Percentiles rank a stretch among this genome's conserved stretches.
phyloP scores from a whole-genome alignment of 2,888 invertebrate genomes.

The Petrolisthes cinctipes region DNA sequence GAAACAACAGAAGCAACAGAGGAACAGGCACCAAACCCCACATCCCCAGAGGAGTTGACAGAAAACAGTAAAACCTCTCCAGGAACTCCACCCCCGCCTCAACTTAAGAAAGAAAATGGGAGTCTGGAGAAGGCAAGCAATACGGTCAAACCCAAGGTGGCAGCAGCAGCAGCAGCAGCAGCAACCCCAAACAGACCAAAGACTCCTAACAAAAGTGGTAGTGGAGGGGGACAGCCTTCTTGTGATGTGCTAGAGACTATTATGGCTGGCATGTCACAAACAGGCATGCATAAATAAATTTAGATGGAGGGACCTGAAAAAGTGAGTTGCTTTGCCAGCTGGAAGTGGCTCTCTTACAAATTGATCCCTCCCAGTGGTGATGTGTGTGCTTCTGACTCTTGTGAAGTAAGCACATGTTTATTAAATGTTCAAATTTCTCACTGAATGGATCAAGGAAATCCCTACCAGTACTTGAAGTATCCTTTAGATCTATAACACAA shows the following conservation, averaged over 20 bases:
- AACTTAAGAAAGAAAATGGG: constrained; percentile 19
- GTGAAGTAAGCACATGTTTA: neutral
- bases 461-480: too few relatives aligned
- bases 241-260: constrained; percentile 62
- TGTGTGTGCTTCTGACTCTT: neutral
- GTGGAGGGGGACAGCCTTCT: constrained; percentile 14
- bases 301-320: neutral
- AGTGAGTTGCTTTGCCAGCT: neutral
- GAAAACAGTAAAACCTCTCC: neutral
- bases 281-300: constrained; percentile 50
- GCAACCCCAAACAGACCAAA: constrained; percentile 29
- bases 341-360: neutral
- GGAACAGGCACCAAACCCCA: neutral
- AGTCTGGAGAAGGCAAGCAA: constrained; percentile 16
- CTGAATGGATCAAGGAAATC: too few relatives aligned
- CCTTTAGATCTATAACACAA: too few relatives aligned
- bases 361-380: neutral
- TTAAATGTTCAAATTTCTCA: neutral
- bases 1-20: neutral
- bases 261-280: constrained; percentile 63
- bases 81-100: neutral
- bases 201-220: constrained; percentile 37
- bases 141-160: neutral
- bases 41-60: constrained; percentile 5
- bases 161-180: neutral